Percentiles rank a stretch among this genome's conserved stretches.
These are phyloP conservation scores for Macrosoma leucophasiata DNA, from an alignment of 2,888 invertebrate genomes.

Conservation along the genomic window DNA sequence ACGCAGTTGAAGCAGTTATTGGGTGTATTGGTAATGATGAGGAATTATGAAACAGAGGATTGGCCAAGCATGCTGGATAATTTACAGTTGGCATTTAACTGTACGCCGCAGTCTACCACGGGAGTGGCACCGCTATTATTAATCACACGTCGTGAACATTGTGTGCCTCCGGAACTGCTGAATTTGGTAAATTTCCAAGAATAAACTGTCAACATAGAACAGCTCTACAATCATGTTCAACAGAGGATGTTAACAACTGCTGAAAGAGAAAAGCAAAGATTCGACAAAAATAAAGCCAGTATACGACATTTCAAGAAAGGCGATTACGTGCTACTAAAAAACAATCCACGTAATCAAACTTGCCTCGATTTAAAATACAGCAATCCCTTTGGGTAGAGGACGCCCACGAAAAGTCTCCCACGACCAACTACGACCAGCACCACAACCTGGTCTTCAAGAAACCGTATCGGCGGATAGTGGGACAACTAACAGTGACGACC, in stretches of 20 bases:
- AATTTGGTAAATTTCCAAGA: conserved; percentile 18
- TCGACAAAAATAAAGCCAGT: conserved; percentile 17
- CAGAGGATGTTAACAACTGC: conserved; percentile 16
- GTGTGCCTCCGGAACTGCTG: conserved; percentile 9
- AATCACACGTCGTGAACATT: no score
- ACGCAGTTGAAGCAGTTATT: no score
- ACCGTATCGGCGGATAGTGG: conserved; percentile 16
- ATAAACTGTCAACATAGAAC: conserved; percentile 14
- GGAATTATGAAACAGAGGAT: conserved; percentile 17
- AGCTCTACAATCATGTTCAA: conserved; percentile 18
- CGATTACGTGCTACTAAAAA: conserved; percentile 23
- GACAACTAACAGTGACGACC: not conserved
- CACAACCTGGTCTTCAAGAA: conserved; percentile 20
- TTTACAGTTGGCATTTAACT: conserved; percentile 24
- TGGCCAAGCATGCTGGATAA: conserved; percentile 21
- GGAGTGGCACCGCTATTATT: conserved; percentile 1
- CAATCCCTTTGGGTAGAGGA: conserved; percentile 24
- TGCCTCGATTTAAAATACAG: conserved; percentile 23
- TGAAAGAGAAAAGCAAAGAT: conserved; percentile 19
- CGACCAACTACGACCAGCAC: conserved; percentile 21
- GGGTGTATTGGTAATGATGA: no score
- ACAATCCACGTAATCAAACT: conserved; percentile 25
- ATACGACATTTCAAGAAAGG: conserved; percentile 15
- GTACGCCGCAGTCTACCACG: conserved; percentile 13
- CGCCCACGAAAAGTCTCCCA: no score